These are phyloP conservation scores for Anneissia japonica DNA, from an alignment of 35 echinoderm and acorn worm genomes.

Conservation along the genomic window DNA sequence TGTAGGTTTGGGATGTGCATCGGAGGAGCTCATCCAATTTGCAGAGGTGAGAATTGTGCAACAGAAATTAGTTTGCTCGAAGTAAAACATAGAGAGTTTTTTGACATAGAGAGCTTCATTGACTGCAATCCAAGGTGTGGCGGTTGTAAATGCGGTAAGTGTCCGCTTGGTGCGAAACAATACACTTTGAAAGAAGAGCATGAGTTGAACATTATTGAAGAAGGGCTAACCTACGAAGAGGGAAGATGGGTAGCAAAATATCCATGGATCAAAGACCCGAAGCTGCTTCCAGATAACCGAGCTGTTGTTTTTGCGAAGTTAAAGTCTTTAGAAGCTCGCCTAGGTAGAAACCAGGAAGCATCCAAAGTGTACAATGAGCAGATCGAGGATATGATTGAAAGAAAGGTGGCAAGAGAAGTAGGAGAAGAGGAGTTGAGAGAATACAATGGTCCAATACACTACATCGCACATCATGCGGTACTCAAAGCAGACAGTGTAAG, in stretches of 20 bases:
- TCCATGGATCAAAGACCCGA: too few species aligned
- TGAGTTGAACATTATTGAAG: too few species aligned
- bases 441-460: conserved; percentile 48
- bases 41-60: too few species aligned
- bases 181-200: too few species aligned
- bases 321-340: too few species aligned
- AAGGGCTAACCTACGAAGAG: too few species aligned
- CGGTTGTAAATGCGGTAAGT: conserved; percentile 18
- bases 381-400: conserved; percentile 26
- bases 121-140: conserved; percentile 9
- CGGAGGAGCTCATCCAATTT: too few species aligned
- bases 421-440: not conserved
- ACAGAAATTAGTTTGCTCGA: too few species aligned
- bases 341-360: too few species aligned
- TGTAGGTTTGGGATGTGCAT: too few species aligned
- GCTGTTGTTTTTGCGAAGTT: too few species aligned
- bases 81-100: not conserved
- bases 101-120: not conserved
- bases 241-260: not conserved
- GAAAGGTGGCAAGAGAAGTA: conserved; percentile 19
- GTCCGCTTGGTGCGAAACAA: not conserved
- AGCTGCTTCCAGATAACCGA: too few species aligned
- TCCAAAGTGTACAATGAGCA: conserved; percentile 8
- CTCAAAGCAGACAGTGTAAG: conserved; percentile 52
- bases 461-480: conserved; percentile 58